Evolutionary conservation across 2,797 vertebrate genomes (phyloP).

Genomic region (Melanotaenia trifasciata): DNA sequence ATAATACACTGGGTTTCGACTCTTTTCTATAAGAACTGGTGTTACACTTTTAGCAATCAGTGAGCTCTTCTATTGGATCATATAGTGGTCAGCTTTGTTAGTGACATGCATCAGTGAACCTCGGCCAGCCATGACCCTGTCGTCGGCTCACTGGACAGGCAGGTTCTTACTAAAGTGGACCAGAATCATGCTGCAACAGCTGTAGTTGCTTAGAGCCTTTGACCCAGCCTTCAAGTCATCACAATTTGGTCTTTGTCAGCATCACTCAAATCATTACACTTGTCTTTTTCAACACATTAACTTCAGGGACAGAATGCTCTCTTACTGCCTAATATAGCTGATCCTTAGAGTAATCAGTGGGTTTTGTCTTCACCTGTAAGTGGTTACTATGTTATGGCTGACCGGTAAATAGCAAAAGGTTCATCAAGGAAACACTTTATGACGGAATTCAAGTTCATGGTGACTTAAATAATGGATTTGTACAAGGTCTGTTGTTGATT

Average conservation of each 20-base stretch:
- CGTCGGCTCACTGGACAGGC: not conserved
- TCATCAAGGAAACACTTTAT: not conserved
- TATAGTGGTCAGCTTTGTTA: not conserved
- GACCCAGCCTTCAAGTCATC: not conserved
- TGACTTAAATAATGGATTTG: not conserved
- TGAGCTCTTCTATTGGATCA: not conserved
- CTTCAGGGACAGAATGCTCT: not conserved
- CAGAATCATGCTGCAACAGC: too few relatives aligned
- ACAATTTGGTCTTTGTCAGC: not conserved
- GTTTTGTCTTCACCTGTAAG: not conserved
- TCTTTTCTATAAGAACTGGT: not conserved
- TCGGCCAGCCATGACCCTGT: not conserved
- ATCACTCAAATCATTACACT: not conserved
- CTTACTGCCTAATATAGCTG: not conserved
- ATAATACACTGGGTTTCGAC: not conserved
- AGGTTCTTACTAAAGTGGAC: too few relatives aligned
- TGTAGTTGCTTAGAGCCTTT: not conserved
- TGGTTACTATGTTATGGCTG: not conserved
- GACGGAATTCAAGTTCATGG: not conserved
- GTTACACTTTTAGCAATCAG: not conserved
- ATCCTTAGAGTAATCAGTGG: not conserved
- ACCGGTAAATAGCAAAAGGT: not conserved
- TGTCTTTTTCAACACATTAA: not conserved
- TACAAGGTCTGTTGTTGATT: not conserved
- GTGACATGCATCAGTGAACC: not conserved